phyloP scores from a whole-genome alignment of 2,888 invertebrate genomes.

The Hymenopus coronatus region DNA sequence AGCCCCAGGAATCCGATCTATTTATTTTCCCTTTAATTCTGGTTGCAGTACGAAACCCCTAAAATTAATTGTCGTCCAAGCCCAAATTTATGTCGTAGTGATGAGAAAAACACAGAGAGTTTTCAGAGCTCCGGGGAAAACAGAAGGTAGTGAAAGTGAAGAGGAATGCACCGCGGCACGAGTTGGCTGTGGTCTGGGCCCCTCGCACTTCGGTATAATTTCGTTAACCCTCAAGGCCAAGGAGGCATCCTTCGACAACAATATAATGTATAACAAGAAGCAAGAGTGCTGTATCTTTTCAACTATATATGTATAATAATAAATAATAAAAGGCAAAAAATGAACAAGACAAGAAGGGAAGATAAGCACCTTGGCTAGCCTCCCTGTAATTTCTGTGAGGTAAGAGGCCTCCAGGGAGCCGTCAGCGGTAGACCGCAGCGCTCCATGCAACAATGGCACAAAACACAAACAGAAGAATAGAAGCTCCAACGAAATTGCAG shows the following conservation, averaged over 20 bases:
- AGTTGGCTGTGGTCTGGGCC: not conserved
- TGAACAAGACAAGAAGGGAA: not conserved
- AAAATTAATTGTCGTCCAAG: not conserved
- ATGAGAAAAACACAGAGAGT: not conserved
- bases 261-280: not conserved
- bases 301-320: slow-evolving; percentile 8
- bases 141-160: not conserved
- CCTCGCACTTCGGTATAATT: not conserved
- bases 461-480: not conserved
- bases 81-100: not conserved
- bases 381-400: slow-evolving; percentile 15
- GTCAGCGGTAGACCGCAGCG: not conserved
- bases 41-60: not conserved
- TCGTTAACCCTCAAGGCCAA: not conserved
- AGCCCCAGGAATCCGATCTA: not conserved
- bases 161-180: not conserved
- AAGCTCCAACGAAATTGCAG: not conserved
- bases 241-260: not conserved
- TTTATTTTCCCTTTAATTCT: not conserved
- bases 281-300: not conserved
- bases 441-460: not conserved
- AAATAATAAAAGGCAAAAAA: not conserved
- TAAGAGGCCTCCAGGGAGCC: slow-evolving; percentile 16
- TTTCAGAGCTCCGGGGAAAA: not conserved
- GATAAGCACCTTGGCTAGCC: not conserved